Conservation (phyloP, 92 coral and sea anemone genomes). For the Muricea muricata region DNA sequence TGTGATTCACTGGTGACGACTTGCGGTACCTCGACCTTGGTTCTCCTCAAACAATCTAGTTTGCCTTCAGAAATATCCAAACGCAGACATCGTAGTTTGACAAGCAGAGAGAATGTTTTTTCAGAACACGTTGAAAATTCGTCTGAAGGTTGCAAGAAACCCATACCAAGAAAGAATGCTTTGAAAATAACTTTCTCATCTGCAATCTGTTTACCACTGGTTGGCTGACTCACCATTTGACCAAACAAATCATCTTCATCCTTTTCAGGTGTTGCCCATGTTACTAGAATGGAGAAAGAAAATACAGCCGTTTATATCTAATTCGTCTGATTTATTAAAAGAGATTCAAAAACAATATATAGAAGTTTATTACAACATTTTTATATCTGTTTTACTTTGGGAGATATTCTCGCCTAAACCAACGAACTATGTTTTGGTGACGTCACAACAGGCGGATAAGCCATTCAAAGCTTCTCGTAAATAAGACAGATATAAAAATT, state of each 20-base stretch:
- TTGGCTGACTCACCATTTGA: constrained; percentile 98
- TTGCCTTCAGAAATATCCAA: constrained; percentile 39
- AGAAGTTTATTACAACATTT: no score
- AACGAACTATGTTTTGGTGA: no score
- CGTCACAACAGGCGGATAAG: no score
- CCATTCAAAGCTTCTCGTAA: no score
- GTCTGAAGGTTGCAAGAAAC: constrained; percentile 44
- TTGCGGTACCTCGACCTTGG: constrained; percentile 18
- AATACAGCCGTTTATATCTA: background rate
- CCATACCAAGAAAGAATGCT: constrained; percentile 76
- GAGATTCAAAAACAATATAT: no score
- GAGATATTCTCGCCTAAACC: no score
- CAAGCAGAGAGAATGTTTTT: constrained; percentile 21
- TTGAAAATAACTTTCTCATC: constrained; percentile 95
- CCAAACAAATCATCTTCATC: constrained; percentile 69
- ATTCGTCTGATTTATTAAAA: no score
- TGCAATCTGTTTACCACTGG: constrained; percentile 98
- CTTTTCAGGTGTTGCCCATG: constrained; percentile 29
- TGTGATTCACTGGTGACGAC: constrained; percentile 2
- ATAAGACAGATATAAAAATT: no score
- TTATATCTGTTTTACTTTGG: no score
- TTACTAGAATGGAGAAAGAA: constrained; percentile 1
- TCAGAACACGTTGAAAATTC: constrained; percentile 28
- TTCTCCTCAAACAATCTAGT: constrained; percentile 29
- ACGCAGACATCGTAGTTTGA: constrained; percentile 34